These are phyloP conservation scores for Actinernus sp. DNA, from an alignment of 92 coral and sea anemone species.

Conservation along the genomic window DNA sequence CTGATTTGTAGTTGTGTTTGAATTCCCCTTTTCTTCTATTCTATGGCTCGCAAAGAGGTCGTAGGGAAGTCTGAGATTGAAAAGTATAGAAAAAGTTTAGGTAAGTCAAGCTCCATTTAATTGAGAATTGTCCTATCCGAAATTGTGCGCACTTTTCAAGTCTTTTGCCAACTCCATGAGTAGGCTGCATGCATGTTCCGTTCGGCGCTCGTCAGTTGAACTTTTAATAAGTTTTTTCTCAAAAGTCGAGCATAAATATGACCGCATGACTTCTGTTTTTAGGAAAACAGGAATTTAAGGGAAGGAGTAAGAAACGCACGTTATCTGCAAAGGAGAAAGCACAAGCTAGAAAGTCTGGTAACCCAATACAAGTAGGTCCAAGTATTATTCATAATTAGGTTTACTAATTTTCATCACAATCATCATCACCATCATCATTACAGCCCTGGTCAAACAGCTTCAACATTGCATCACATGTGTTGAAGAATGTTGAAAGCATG, in stretches of 20 bases:
- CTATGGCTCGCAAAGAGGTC: constrained; percentile 91
- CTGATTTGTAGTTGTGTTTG: no score
- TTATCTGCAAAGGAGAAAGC: constrained; percentile 84
- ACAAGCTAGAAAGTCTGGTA: constrained; percentile 82
- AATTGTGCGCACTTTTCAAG: no score
- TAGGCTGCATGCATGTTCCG: neutral
- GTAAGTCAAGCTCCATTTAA: no score
- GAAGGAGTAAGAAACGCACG: constrained; percentile 86
- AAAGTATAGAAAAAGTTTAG: constrained; percentile 84
- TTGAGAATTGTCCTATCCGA: no score
- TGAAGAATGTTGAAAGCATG: no score
- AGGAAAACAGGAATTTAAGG: constrained; percentile 97
- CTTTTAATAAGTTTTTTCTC: neutral
- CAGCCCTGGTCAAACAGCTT: no score
- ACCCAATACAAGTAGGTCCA: constrained; percentile 80
- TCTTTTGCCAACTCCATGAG: no score
- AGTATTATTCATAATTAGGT: neutral
- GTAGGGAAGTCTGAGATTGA: constrained; percentile 91
- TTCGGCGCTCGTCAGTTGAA: no score
- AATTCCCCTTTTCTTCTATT: neutral
- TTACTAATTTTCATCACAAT: no score
- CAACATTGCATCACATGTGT: no score
- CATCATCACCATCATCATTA: no score
- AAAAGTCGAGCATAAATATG: neutral
- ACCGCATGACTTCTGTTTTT: neutral